Evolutionary conservation across 2,888 invertebrate genomes (phyloP).

Genomic region (Spodoptera picta): DNA sequence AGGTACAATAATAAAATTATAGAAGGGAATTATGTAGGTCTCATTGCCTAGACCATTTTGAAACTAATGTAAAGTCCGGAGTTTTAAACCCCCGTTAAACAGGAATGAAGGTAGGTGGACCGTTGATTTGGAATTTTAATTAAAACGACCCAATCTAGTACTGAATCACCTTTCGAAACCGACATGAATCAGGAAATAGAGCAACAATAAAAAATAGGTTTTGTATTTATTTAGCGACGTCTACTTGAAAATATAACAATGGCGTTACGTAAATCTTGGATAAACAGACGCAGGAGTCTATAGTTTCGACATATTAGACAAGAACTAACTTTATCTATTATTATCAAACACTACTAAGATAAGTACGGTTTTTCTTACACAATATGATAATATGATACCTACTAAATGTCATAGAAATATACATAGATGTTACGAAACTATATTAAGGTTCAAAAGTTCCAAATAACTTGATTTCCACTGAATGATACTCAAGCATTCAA

Average conservation of each 20-base stretch:
- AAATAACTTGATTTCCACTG: constrained; percentile 2
- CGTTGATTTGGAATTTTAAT: constrained; percentile 22
- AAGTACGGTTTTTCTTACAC: constrained; percentile 4
- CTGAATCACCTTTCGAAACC: neutral
- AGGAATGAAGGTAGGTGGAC: constrained; percentile 1
- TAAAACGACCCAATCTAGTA: neutral
- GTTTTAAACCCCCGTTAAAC: neutral
- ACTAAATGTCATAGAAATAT: constrained; percentile 1
- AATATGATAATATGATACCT: constrained; percentile 20
- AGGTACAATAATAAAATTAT: neutral
- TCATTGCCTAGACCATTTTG: neutral
- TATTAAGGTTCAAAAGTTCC: constrained; percentile 3
- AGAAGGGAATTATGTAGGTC: neutral
- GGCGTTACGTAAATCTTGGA: neutral
- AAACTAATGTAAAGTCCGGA: neutral
- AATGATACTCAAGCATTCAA: constrained; percentile 1
- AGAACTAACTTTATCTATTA: constrained; percentile 4
- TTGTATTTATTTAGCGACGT: no score
- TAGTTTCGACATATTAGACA: constrained; percentile 8
- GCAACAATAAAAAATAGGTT: no score
- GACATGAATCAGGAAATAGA: no score
- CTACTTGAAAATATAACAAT: neutral
- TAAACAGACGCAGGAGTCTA: constrained; percentile 1
- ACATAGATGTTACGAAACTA: constrained; percentile 1
- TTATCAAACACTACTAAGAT: constrained; percentile 13